A percentile compares a stretch with the other conserved stretches of the same genome.
phyloP scores from a whole-genome alignment of 2,888 invertebrate genomes.

The Bimastos eiseni region DNA sequence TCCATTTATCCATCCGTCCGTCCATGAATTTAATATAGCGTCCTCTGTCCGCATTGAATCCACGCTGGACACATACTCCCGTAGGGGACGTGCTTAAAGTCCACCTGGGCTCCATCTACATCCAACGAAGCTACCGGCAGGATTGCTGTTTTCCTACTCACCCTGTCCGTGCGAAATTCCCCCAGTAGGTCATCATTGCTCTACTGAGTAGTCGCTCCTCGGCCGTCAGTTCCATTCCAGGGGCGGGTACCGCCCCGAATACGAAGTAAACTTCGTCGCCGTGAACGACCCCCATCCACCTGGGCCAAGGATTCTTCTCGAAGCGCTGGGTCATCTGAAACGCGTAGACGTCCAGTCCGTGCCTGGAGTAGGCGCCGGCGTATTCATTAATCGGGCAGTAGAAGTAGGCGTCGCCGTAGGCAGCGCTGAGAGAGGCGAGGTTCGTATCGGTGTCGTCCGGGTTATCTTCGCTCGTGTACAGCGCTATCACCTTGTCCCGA shows the following conservation, averaged over 20 bases:
- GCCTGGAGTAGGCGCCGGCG: conserved; percentile 83
- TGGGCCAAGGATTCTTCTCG: conserved; percentile 83
- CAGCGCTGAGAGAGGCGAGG: conserved; percentile 83
- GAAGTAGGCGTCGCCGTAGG: conserved; percentile 92
- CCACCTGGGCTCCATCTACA: no score
- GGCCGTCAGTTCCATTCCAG: conserved; percentile 76
- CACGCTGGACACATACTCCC: no score
- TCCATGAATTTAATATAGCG: no score
- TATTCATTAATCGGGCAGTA: conserved; percentile 93
- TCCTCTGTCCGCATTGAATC: no score
- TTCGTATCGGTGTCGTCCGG: conserved; percentile 83
- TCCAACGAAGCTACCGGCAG: no score
- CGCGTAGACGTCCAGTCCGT: conserved; percentile 84
- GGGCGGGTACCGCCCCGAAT: conserved; percentile 89
- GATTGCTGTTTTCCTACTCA: no score
- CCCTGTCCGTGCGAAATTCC: conserved; percentile 55
- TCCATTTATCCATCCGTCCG: no score
- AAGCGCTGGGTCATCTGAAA: conserved; percentile 84
- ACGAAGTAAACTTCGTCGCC: conserved; percentile 87
- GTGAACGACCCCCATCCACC: conserved; percentile 95
- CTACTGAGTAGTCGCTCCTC: conserved; percentile 82
- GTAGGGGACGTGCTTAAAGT: no score
- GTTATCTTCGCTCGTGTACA: conserved; percentile 88
- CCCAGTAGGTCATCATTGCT: conserved; percentile 81
- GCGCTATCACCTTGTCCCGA: conserved; percentile 82